Evolutionary conservation across 2,113 vertebrate species (phyloP).

Genomic region (Crocuta crocuta): DNA sequence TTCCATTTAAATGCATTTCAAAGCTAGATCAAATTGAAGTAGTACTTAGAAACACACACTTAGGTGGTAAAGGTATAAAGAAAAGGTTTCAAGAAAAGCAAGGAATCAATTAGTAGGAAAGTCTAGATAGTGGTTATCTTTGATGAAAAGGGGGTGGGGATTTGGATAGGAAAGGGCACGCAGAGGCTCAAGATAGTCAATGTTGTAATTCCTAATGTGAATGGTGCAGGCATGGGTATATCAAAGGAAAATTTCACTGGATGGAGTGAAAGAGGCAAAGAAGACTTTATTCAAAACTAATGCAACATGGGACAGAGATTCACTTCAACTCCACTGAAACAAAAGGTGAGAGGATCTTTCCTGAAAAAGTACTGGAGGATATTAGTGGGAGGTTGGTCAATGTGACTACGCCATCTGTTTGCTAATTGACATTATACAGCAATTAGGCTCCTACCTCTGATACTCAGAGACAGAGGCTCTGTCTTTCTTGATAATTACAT

Average conservation of each 20-base stretch:
- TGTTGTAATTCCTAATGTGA: background rate
- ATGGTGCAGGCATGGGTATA: background rate
- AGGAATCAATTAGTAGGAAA: background rate
- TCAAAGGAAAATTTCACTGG: background rate
- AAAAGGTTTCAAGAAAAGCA: background rate
- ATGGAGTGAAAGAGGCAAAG: background rate
- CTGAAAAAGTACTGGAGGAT: background rate
- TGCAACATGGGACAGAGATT: background rate
- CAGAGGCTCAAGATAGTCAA: background rate
- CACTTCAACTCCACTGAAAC: background rate
- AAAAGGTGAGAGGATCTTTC: background rate
- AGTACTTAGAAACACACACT: background rate
- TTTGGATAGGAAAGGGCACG: background rate
- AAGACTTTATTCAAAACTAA: background rate
- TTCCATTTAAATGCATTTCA: conserved; percentile 7
- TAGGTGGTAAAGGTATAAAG: background rate
- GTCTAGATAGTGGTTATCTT: background rate
- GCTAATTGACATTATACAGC: background rate
- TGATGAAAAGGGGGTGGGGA: background rate
- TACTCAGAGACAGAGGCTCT: background rate
- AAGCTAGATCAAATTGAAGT: background rate
- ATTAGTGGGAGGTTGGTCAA: background rate
- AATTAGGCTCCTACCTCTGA: background rate
- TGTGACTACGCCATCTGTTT: background rate
- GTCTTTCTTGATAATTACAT: background rate